phyloP scores from a whole-genome alignment of 92 coral and sea anemone species.

The Phymanthus crucifer region DNA sequence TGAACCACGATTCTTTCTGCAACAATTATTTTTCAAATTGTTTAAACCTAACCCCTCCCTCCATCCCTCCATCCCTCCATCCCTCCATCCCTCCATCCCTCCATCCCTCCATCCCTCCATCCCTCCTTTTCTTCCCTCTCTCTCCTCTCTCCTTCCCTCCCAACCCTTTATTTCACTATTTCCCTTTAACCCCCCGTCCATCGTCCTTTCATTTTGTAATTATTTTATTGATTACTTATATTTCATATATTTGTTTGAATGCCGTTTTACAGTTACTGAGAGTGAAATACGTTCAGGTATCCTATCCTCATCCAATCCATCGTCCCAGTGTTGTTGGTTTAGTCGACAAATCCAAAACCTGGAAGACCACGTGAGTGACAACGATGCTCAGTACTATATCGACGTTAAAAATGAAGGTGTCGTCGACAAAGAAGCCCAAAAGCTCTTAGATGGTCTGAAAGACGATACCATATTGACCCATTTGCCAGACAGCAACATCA shows the following conservation, averaged over 20 bases:
- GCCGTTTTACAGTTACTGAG: conserved; percentile 67
- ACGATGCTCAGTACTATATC: conserved; percentile 66
- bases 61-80: no score
- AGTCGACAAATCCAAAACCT: conserved; percentile 68
- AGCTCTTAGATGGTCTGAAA: conserved; percentile 47
- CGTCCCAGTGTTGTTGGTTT: conserved; percentile 84
- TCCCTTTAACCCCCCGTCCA: neutral
- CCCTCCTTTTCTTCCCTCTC: no score
- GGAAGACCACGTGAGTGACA: conserved; percentile 42
- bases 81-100: no score
- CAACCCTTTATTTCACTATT: neutral
- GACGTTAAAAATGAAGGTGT: conserved; percentile 64
- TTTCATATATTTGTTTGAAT: no score
- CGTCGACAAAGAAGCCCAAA: conserved; percentile 65
- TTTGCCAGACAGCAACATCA: conserved; percentile 56
- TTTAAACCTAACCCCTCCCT: no score
- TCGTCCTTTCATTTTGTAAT: neutral
- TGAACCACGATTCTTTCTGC: no score
- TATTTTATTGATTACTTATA: neutral
- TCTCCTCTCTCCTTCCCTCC: neutral
- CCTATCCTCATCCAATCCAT: conserved; percentile 62
- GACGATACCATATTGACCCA: conserved; percentile 54
- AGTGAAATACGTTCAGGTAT: conserved; percentile 89
- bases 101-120: no score
- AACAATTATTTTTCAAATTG: no score